Base-by-base conservation (phyloP, 2,113 vertebrate species). In the Salminus brasiliensis region DNA sequence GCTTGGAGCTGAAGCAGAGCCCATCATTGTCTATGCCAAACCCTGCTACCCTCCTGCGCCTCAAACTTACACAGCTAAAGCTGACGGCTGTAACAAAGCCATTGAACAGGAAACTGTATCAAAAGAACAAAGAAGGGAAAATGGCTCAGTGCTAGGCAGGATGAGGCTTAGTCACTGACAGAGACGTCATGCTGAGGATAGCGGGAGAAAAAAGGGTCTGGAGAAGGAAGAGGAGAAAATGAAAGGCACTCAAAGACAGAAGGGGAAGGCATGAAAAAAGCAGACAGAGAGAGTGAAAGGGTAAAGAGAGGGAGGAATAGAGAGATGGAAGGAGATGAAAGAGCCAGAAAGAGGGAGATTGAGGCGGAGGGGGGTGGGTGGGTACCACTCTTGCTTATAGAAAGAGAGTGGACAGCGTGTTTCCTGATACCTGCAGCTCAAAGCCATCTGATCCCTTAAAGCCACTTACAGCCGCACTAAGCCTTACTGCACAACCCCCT, bases 391-490 rank as follows among this genome's bases (percentile, higher is more conserved):
- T 55, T 45, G 53, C 53, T 70, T 66, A 29, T 53, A 39, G 43
- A 39, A 39, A 34, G 39, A 11, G 60, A 45, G 27, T 13, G 11
- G 47, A n/a, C 41, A 43, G 55, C 62, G 67, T 49, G 67, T 78
- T 63, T 78, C 67, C 76, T 71, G 55, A 53, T 78, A 78, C 67
- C 76, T 71, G 76, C 76, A 63, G 55, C 67, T 71, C 55, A 52
- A 36, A 8, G 67, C 67, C 76, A 78, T 57, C 76, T 78, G 76
- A 78, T 78, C 76, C 55, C 55, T 55, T 78, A 70, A 72, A 78
- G 67, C 76, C 76, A 71, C 76, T 78, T 78, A 78, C 23, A 60
- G 41, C 21, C 67, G 71, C 53, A 52, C 27, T 71, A 71, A 71
- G 32, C 53, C 53, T 30, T 13, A 10, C 55, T 12, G 67, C 71